Conservation (phyloP, 1,140 invertebrate genomes). For the Drosophila tsacasi region DNA sequence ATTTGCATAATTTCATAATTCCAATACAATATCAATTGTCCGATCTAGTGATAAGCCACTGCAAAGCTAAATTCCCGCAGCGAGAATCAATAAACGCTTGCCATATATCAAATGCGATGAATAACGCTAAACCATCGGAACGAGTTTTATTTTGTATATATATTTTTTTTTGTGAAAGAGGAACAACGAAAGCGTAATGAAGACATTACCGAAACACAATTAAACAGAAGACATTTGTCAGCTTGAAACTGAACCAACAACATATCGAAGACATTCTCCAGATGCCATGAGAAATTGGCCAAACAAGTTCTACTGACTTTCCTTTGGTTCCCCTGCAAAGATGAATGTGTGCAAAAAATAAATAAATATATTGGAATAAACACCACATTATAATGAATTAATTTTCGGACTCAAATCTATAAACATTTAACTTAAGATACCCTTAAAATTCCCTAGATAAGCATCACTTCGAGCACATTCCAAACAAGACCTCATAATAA, state of each 20-base stretch:
- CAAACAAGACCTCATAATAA: conserved; percentile 33
- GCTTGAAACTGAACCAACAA: conserved; percentile 54
- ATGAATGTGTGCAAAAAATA: conserved; percentile 33
- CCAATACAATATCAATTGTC: conserved; percentile 65
- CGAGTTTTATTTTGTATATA: conserved; percentile 47
- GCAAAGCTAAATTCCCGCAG: conserved; percentile 25
- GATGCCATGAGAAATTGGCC: conserved; percentile 56
- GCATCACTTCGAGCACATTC: conserved; percentile 9
- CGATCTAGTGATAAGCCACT: conserved; percentile 47
- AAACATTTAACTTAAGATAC: neutral
- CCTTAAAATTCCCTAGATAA: neutral
- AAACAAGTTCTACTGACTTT: conserved; percentile 73
- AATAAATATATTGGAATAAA: conserved; percentile 7
- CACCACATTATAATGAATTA: neutral
- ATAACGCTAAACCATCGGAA: conserved; percentile 41
- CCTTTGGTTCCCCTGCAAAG: conserved; percentile 9
- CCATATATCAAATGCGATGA: conserved; percentile 66
- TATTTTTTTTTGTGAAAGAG: conserved; percentile 2
- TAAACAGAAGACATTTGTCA: conserved; percentile 70
- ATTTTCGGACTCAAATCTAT: neutral
- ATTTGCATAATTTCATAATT: conserved; percentile 84
- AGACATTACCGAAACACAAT: conserved; percentile 72
- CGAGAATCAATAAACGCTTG: conserved; percentile 55
- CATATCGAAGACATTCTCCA: conserved; percentile 49
- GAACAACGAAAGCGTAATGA: conserved; percentile 65